Evolutionary conservation across 2,888 invertebrate species (phyloP).

Genomic region (Sinotaia quadrata): DNA sequence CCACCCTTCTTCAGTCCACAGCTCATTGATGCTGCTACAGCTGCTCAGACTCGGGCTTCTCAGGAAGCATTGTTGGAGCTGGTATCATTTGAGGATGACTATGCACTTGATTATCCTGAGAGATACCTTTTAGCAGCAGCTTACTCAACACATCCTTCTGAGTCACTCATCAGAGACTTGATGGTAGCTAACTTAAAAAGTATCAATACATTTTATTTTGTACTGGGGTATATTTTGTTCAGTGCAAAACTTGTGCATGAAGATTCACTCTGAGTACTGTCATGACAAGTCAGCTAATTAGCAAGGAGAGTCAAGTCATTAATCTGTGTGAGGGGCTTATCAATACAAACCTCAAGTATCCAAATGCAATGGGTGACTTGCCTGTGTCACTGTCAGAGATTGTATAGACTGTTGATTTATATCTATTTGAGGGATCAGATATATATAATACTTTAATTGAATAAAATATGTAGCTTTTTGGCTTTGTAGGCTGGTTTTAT

Average conservation of each 20-base stretch:
- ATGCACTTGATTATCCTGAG: slow-evolving; percentile 77
- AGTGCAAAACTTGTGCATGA: too few species aligned
- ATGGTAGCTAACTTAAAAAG: slow-evolving; percentile 51
- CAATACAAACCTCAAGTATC: too few species aligned
- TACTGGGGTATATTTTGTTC: too few species aligned
- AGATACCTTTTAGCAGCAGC: slow-evolving; percentile 84
- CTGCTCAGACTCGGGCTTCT: slow-evolving; percentile 80
- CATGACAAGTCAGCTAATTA: too few species aligned
- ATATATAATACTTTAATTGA: neutral
- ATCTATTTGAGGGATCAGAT: neutral
- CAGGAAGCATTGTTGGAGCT: slow-evolving; percentile 81
- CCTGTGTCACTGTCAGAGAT: too few species aligned
- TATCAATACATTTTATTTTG: too few species aligned
- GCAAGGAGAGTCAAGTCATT: too few species aligned
- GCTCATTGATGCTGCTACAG: slow-evolving; percentile 81
- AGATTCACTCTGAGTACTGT: too few species aligned
- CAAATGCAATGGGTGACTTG: too few species aligned
- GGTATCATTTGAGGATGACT: slow-evolving; percentile 75
- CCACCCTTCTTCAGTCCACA: slow-evolving; percentile 75
- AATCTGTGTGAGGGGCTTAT: too few species aligned
- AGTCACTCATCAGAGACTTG: slow-evolving; percentile 73
- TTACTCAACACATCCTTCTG: slow-evolving; percentile 79
- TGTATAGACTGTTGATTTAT: neutral
- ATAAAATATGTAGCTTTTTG: too few species aligned
- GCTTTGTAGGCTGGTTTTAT: too few species aligned